These are phyloP conservation scores for Anthoptus insignis DNA, from an alignment of 2,888 invertebrate genomes.

Conservation along the genomic window DNA sequence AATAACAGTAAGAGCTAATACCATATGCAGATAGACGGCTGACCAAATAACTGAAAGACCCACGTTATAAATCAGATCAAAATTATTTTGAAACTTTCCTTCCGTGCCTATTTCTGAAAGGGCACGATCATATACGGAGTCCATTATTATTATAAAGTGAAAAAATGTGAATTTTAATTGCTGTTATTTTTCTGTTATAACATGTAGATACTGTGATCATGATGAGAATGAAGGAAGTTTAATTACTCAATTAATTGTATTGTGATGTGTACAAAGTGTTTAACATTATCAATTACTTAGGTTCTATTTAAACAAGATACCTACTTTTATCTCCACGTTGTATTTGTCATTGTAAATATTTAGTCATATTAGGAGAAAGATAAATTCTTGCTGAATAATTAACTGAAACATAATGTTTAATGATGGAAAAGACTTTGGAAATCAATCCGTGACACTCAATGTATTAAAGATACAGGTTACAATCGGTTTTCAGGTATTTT, in stretches of 20 bases:
- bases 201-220: not conserved
- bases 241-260: not conserved
- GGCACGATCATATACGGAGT: slow-evolving; percentile 63
- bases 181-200: not conserved
- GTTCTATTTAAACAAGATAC: too few relatives aligned
- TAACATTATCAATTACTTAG: too few relatives aligned
- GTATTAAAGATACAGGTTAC: too few relatives aligned
- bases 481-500: too few relatives aligned
- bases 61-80: slow-evolving; percentile 73
- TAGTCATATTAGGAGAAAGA: too few relatives aligned
- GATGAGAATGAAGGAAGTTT: not conserved
- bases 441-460: too few relatives aligned
- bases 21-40: slow-evolving; percentile 72
- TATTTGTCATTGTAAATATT: too few relatives aligned
- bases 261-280: too few relatives aligned
- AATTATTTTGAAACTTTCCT: slow-evolving; percentile 75
- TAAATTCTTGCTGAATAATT: too few relatives aligned
- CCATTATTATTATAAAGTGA: slow-evolving; percentile 53
- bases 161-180: not conserved
- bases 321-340: too few relatives aligned
- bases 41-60: slow-evolving; percentile 66
- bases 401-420: too few relatives aligned
- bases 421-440: too few relatives aligned
- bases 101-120: slow-evolving; percentile 67
- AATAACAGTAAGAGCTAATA: slow-evolving; percentile 72